A percentile compares a stretch with the other conserved stretches of the same genome.
Evolutionary conservation across 2,888 invertebrate genomes (phyloP).

Genomic region (Himalopsyche kuldschensis): DNA sequence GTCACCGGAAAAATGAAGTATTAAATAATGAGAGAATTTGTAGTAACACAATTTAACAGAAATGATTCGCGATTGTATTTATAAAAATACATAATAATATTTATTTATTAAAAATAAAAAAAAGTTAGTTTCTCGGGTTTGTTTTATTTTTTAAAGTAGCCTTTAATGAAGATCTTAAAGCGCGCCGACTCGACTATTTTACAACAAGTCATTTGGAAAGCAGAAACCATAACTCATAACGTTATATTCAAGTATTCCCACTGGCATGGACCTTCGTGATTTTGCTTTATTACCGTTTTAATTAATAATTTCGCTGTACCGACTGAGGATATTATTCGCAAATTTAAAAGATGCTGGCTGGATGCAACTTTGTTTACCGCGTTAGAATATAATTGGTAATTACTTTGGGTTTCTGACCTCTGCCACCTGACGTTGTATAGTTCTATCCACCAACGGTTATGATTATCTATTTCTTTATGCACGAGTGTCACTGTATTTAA

Average conservation of each 20-base stretch:
- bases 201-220: not conserved
- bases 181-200: not conserved
- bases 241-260: not conserved
- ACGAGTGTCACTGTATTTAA: too few relatives aligned
- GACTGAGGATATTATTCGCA: not conserved
- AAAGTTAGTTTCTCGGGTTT: too few relatives aligned
- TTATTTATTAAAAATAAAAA: too few relatives aligned
- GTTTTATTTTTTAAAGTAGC: too few relatives aligned
- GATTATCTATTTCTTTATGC: too few relatives aligned
- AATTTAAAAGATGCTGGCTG: not conserved
- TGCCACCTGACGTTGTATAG: slow-evolving; percentile 2
- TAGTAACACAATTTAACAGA: too few relatives aligned
- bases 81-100: too few relatives aligned
- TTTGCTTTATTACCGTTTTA: not conserved
- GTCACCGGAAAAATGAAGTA: too few relatives aligned
- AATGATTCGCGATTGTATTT: too few relatives aligned
- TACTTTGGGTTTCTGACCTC: slow-evolving; percentile 17
- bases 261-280: not conserved
- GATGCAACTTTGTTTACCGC: not conserved
- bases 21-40: too few relatives aligned
- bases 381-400: slow-evolving; percentile 9
- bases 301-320: not conserved
- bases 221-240: not conserved
- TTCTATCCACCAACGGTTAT: not conserved
- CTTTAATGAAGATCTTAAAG: too few relatives aligned